Evolutionary conservation across 2,113 vertebrate species (phyloP).

Genomic region (Mobula hypostoma): DNA sequence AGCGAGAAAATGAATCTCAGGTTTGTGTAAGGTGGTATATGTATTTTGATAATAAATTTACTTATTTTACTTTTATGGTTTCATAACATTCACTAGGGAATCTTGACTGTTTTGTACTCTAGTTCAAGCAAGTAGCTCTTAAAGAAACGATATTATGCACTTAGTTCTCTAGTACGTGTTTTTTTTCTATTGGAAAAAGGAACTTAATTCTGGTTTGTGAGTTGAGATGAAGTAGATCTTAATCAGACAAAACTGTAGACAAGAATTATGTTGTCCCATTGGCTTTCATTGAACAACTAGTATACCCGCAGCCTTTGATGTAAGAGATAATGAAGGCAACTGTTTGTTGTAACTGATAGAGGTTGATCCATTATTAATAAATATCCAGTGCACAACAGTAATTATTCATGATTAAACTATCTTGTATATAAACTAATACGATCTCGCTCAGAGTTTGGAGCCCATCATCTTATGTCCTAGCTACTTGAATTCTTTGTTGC

Average conservation of each 20-base stretch:
- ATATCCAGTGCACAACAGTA: conserved; percentile 8
- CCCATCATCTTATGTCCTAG: background rate
- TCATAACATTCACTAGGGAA: background rate
- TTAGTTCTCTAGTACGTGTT: background rate
- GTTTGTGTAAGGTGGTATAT: too few species aligned
- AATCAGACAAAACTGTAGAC: conserved; percentile 32
- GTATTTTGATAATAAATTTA: too few species aligned
- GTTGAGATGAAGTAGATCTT: conserved; percentile 25
- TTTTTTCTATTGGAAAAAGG: background rate
- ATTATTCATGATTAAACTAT: conserved; percentile 26
- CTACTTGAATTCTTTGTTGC: background rate
- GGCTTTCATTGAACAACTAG: conserved; percentile 29
- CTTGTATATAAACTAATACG: conserved; percentile 19
- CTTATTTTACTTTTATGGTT: too few species aligned
- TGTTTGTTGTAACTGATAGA: conserved; percentile 36
- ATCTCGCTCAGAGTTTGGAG: background rate
- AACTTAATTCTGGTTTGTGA: background rate
- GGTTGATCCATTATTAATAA: conserved; percentile 24
- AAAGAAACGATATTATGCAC: too few species aligned
- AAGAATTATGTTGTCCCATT: background rate
- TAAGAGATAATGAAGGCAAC: conserved; percentile 14
- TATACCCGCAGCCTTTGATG: background rate
- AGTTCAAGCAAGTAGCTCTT: too few species aligned
- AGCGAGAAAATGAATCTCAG: too few species aligned
- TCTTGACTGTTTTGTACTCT: too few species aligned